Evolutionary conservation across 2,113 vertebrate genomes (phyloP).

Genomic region (Capreolus pygargus): DNA sequence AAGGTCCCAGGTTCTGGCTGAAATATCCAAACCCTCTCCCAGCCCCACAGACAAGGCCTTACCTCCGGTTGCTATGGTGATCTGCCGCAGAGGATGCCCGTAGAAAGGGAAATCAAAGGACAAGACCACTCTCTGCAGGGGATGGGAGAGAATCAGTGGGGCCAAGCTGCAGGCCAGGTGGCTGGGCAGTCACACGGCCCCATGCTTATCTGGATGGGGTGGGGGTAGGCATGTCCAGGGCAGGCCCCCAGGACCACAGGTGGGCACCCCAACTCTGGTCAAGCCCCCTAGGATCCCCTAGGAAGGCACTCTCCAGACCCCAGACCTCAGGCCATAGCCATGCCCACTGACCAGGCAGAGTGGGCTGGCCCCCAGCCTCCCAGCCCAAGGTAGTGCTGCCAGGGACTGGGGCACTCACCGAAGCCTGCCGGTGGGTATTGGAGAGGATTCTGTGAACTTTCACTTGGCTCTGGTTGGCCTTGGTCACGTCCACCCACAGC

Average conservation of each 20-base stretch:
- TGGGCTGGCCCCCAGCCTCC: not conserved
- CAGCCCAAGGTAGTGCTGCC: not conserved
- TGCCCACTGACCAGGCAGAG: not conserved
- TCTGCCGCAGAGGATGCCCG: slow-evolving; percentile 92
- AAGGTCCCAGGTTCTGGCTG: not conserved
- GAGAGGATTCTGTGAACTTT: slow-evolving; percentile 92
- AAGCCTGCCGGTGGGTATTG: slow-evolving; percentile 92
- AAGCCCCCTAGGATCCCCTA: not conserved
- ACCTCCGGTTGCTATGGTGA: slow-evolving; percentile 96
- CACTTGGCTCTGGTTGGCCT: slow-evolving; percentile 84
- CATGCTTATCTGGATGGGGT: not conserved
- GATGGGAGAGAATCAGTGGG: not conserved
- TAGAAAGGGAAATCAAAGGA: slow-evolving; percentile 98
- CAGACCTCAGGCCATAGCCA: not conserved
- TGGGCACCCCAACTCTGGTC: not conserved
- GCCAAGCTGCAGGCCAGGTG: not conserved
- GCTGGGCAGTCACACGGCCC: not conserved
- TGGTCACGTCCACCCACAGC: slow-evolving; percentile 90
- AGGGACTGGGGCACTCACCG: slow-evolving; percentile 82
- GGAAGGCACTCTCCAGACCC: not conserved
- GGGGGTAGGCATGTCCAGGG: not conserved
- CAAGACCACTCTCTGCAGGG: slow-evolving; percentile 87
- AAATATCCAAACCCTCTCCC: not conserved
- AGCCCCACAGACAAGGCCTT: slow-evolving; percentile 9
- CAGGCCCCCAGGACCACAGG: not conserved